Base-by-base conservation (phyloP, 2,888 invertebrate genomes). In the Anaspis maculata region DNA sequence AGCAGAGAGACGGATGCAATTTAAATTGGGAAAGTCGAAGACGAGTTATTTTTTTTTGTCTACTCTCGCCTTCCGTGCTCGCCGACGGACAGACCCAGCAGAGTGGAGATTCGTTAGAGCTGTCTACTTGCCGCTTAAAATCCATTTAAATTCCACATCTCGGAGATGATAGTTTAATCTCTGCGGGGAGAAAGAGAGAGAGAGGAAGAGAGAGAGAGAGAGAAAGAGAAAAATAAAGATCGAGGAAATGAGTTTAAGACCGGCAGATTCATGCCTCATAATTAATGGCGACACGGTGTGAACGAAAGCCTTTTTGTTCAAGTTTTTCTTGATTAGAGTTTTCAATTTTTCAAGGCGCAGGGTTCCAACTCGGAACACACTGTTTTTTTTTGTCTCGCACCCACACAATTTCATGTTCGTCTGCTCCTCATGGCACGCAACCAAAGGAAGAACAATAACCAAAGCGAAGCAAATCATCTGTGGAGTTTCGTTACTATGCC, bases 21-120 rank as follows among this genome's bases (percentile, higher is more conserved):
- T 37, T 37, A 37, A 37, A 37, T 37, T 33, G 37, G 33, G 22
- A 33, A 37, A 37, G 37, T 37, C 26, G 22, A 32, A 28, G 29
- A 10, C 10, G 11, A 3, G 27, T 31, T 15, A 31, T 21, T 33
- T 29, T 37, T 37, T 37, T 33, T 26, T 29, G n/a, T n/a, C n/a
- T n/a, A n/a, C n/a, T n/a, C n/a, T n/a, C n/a, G n/a, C n/a, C n/a
- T n/a, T n/a, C n/a, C n/a, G n/a, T n/a, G n/a, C n/a, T n/a, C n/a
- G 24, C 30, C 24, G 22, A 9, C 5, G 19, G 19, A 19, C 5
- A 19, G 19, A 19, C 5, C 5, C 19, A 9, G 19, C 5, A 9
- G 19, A 5, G 19, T n/a, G 19, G 19, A 31, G 36, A 36, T 36
- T 36, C 35, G 35, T 35, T 35, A 35, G 10, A 24, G 35, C 22